Conservation (phyloP, 2,113 vertebrate genomes). For the Trichomycterus rosablanca region DNA sequence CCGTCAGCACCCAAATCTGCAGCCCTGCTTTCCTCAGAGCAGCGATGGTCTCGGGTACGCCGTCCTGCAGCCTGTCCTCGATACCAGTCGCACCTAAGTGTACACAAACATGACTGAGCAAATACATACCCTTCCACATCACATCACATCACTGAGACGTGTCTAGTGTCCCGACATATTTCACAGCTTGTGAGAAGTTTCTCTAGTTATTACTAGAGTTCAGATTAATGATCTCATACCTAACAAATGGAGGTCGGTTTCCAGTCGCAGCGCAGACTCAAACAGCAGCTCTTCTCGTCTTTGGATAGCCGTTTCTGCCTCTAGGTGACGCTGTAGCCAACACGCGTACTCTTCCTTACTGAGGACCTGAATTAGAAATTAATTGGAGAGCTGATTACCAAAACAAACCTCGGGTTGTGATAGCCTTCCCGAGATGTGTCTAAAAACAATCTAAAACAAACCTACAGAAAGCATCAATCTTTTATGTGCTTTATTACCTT, state of each 20-base stretch:
- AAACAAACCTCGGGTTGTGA: too few relatives aligned
- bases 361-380: constrained; percentile 69
- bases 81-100: constrained; percentile 86
- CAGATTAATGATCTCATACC: constrained; percentile 62
- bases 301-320: constrained; percentile 88
- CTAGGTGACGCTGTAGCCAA: constrained; percentile 86
- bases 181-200: background rate
- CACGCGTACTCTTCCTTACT: constrained; percentile 87
- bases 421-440: too few relatives aligned
- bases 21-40: constrained; percentile 84
- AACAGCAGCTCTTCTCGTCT: constrained; percentile 87
- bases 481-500: too few relatives aligned
- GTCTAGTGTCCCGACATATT: background rate
- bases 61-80: constrained; percentile 92
- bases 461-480: too few relatives aligned
- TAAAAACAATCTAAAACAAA: too few relatives aligned
- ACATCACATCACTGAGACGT: background rate
- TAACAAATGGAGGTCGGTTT: constrained; percentile 88
- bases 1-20: constrained; percentile 96
- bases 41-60: constrained; percentile 90
- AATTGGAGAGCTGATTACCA: background rate
- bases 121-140: background rate
- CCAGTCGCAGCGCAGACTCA: constrained; percentile 83
- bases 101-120: background rate
- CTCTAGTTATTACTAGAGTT: background rate